phyloP scores from a whole-genome alignment of 1,140 invertebrate species.

The Papilio polytes region DNA sequence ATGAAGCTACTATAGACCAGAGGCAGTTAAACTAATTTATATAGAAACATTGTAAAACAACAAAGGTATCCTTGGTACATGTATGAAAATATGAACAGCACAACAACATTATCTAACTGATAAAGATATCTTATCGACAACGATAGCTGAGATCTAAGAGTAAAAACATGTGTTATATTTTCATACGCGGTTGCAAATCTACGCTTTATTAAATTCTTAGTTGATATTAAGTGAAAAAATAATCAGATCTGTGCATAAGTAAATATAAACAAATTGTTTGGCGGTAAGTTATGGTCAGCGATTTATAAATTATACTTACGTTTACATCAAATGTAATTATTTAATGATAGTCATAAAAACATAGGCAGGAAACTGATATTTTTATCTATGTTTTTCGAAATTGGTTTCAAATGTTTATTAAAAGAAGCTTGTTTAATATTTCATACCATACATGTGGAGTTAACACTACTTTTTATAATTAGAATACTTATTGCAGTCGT shows the following conservation, averaged over 20 bases:
- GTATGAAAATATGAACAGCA: slow-evolving; percentile 38
- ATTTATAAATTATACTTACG: neutral
- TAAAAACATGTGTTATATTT: slow-evolving; percentile 54
- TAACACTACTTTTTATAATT: no score
- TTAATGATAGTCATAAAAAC: no score
- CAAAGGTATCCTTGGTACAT: slow-evolving; percentile 3
- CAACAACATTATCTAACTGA: slow-evolving; percentile 46
- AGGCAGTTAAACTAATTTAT: neutral
- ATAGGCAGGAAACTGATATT: neutral
- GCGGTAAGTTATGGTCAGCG: neutral
- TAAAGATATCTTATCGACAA: slow-evolving; percentile 55
- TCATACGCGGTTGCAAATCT: slow-evolving; percentile 29
- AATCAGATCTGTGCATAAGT: neutral
- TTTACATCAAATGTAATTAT: no score
- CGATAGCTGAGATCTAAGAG: slow-evolving; percentile 51
- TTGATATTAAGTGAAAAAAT: slow-evolving; percentile 6
- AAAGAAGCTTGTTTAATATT: neutral
- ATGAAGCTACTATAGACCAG: neutral
- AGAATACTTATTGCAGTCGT: no score
- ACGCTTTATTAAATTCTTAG: slow-evolving; percentile 19
- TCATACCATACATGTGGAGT: no score
- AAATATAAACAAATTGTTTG: slow-evolving; percentile 1
- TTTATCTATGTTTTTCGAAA: neutral
- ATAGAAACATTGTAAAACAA: slow-evolving; percentile 26
- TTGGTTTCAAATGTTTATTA: neutral